A percentile compares a stretch with the other conserved stretches of the same genome.
phyloP scores from a whole-genome alignment of 2,888 invertebrate genomes.

The Tipula vernalis region DNA sequence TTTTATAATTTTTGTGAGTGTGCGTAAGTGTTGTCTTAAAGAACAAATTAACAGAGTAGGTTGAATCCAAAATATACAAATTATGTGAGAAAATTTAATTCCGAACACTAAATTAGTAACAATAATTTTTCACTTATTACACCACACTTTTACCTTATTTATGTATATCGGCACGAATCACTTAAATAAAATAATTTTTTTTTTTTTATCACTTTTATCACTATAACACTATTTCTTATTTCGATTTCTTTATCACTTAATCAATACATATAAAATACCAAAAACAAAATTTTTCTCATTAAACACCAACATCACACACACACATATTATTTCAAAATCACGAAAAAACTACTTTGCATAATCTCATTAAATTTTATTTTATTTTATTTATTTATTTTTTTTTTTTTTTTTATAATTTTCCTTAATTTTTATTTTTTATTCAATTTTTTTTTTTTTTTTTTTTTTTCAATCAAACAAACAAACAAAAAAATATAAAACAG shows the following conservation, averaged over 20 bases:
- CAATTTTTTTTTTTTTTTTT: not conserved
- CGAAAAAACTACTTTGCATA: not conserved
- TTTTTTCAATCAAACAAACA: not conserved
- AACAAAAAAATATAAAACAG: not conserved
- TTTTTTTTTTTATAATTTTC: not conserved
- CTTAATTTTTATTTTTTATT: not conserved
- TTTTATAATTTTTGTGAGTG: not conserved
- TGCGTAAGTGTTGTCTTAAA: not conserved
- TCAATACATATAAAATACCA: not conserved
- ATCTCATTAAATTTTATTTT: not conserved
- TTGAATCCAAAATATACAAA: not conserved
- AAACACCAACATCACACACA: not conserved
- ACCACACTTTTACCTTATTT: not conserved
- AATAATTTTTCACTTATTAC: not conserved
- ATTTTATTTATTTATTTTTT: not conserved
- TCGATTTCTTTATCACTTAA: not conserved
- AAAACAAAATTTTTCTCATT: not conserved
- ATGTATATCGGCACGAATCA: not conserved
- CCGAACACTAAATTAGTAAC: not conserved
- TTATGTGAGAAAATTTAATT: not conserved
- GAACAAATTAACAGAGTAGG: not conserved
- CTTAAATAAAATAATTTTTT: not conserved
- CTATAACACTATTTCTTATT: not conserved
- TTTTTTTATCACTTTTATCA: not conserved
- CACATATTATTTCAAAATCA: not conserved